These are phyloP conservation scores for Caradrina clavipalpis DNA, from an alignment of 2,888 invertebrate species.

Conservation along the genomic window DNA sequence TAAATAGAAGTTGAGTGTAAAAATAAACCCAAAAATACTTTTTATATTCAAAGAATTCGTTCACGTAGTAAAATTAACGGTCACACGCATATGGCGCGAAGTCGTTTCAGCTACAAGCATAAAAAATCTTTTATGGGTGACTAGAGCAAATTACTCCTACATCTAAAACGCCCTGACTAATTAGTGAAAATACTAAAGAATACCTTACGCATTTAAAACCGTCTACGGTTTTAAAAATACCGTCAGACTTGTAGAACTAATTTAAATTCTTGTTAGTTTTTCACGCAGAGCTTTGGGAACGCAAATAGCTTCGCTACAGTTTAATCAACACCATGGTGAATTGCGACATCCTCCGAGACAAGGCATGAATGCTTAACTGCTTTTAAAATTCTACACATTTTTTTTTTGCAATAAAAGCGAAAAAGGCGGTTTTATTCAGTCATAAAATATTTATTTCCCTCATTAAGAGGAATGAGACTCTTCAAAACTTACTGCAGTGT, in stretches of 20 bases:
- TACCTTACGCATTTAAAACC: slow-evolving; percentile 40
- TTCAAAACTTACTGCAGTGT: slow-evolving; percentile 29
- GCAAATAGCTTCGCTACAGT: slow-evolving; percentile 33
- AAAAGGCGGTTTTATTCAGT: slow-evolving; percentile 32
- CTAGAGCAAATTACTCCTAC: slow-evolving; percentile 47
- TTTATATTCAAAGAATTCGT: slow-evolving; percentile 53
- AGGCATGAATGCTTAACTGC: slow-evolving; percentile 8
- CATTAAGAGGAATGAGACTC: slow-evolving; percentile 39
- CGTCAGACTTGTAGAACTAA: slow-evolving; percentile 31
- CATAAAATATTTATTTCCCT: slow-evolving; percentile 52
- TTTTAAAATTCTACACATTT: slow-evolving; percentile 15
- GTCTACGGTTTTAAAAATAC: slow-evolving; percentile 21
- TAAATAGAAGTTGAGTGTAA: slow-evolving; percentile 10
- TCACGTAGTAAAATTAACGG: slow-evolving; percentile 49
- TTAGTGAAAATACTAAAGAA: slow-evolving; percentile 54
- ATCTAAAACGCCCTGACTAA: slow-evolving; percentile 53
- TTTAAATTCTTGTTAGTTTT: slow-evolving; percentile 39
- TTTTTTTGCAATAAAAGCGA: slow-evolving; percentile 19
- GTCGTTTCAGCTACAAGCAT: slow-evolving; percentile 44
- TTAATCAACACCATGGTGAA: slow-evolving; percentile 29
- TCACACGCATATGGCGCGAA: slow-evolving; percentile 50
- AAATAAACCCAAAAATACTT: slow-evolving; percentile 42
- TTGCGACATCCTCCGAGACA: neutral
- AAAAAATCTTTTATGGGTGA: slow-evolving; percentile 52
- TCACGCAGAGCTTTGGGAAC: slow-evolving; percentile 27